A percentile compares a stretch with the other conserved stretches of the same genome.
Evolutionary conservation across 2,113 vertebrate species (phyloP).

Genomic region (Formicarius rufipectus): DNA sequence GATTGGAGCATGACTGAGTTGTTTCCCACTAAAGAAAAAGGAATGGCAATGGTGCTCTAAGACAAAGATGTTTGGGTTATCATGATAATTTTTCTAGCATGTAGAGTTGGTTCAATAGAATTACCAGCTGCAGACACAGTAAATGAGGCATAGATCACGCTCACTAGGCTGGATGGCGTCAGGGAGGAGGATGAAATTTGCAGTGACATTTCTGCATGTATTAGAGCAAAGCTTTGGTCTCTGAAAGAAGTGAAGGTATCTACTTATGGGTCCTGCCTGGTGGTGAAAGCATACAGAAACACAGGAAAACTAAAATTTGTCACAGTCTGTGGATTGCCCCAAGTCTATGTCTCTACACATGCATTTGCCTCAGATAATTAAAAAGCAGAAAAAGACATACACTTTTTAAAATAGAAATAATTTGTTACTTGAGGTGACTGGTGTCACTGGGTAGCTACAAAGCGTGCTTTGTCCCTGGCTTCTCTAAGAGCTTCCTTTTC

Average conservation of each 20-base stretch:
- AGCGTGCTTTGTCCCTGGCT: accelerated
- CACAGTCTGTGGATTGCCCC: neutral
- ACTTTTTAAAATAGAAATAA: neutral
- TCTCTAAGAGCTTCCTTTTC: neutral
- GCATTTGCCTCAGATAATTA: neutral
- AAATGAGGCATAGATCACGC: neutral
- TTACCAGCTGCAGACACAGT: neutral
- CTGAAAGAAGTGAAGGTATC: neutral
- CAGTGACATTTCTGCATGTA: neutral
- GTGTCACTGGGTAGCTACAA: neutral
- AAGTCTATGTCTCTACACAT: neutral
- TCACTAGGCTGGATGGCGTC: neutral
- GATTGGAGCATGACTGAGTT: neutral
- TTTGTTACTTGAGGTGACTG: neutral
- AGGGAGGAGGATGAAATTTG: conserved; percentile 1
- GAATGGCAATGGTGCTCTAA: neutral
- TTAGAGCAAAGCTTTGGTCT: neutral
- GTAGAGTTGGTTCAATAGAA: neutral
- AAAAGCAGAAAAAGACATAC: neutral
- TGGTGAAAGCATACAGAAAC: neutral
- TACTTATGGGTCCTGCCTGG: accelerated
- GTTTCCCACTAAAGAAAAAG: neutral
- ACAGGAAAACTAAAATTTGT: neutral
- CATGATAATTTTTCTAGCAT: conserved; percentile 21
- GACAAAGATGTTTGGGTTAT: neutral